Evolutionary conservation across 2,797 vertebrate species (phyloP).

Genomic region (Heliangelus exortis): DNA sequence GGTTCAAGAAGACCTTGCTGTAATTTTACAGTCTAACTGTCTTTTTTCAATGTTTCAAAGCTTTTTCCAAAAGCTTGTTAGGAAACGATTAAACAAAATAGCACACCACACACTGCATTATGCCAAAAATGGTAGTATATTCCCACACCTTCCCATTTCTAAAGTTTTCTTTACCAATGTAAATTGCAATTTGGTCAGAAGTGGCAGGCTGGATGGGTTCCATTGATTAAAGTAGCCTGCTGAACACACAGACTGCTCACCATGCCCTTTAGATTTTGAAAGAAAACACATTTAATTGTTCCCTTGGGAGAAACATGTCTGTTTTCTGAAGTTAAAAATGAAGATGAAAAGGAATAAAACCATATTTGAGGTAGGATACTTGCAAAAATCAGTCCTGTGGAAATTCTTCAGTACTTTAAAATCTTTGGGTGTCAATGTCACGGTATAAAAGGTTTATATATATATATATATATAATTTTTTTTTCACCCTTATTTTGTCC

Average conservation of each 20-base stretch:
- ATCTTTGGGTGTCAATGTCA: not conserved
- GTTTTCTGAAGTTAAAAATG: slow-evolving; percentile 70
- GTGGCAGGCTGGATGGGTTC: slow-evolving; percentile 53
- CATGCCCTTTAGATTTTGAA: slow-evolving; percentile 73
- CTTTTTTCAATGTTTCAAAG: not conserved
- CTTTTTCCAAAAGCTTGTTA: slow-evolving; percentile 27
- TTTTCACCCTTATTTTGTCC: not conserved
- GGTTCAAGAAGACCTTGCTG: not conserved
- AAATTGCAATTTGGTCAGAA: slow-evolving; percentile 63
- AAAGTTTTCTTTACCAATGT: slow-evolving; percentile 9
- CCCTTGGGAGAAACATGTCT: slow-evolving; percentile 70
- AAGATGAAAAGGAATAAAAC: slow-evolving; percentile 51
- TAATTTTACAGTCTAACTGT: not conserved
- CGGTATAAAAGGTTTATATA: not conserved
- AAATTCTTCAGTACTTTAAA: not conserved
- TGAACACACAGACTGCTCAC: slow-evolving; percentile 64
- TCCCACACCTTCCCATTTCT: not conserved
- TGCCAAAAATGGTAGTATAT: slow-evolving; percentile 13
- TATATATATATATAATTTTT: not conserved
- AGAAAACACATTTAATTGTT: slow-evolving; percentile 77
- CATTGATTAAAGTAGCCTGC: slow-evolving; percentile 66
- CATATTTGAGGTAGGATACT: slow-evolving; percentile 31
- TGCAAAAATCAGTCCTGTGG: not conserved
- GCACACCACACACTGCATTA: not conserved
- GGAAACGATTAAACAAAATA: slow-evolving; percentile 39